Evolutionary conservation across 1,140 invertebrate genomes (phyloP).

Genomic region (Globodera ellingtonae): DNA sequence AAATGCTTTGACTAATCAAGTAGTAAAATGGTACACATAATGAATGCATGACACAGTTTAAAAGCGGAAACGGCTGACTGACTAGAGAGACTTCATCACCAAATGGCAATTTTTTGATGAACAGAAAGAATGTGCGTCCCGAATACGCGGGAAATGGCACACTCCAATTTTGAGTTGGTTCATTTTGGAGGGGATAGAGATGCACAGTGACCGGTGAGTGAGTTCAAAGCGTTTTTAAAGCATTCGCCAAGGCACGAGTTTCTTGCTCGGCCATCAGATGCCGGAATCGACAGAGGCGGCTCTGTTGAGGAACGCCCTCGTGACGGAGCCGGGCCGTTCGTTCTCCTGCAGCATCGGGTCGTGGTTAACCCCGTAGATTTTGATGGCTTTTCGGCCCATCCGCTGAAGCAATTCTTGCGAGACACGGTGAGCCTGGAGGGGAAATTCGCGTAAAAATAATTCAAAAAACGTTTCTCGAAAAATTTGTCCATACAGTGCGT

Average conservation of each 20-base stretch:
- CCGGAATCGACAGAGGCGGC: constrained; percentile 63
- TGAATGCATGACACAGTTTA: too few relatives aligned
- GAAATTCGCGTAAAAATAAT: too few relatives aligned
- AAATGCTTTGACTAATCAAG: too few relatives aligned
- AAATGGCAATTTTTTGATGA: too few relatives aligned
- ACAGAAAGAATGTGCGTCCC: too few relatives aligned
- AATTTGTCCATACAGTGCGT: constrained; percentile 69
- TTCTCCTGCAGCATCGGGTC: constrained; percentile 62
- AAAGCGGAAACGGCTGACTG: too few relatives aligned
- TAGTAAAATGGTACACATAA: background rate
- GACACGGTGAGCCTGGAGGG: constrained; percentile 77
- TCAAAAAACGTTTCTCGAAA: too few relatives aligned
- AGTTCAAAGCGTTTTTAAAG: background rate
- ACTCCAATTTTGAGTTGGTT: too few relatives aligned
- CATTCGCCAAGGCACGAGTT: background rate
- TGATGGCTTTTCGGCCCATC: constrained; percentile 93
- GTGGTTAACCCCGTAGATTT: constrained; percentile 83
- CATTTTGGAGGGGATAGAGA: too few relatives aligned
- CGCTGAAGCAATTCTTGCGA: constrained; percentile 86
- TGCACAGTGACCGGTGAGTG: background rate
- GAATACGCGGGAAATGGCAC: too few relatives aligned
- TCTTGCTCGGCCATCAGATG: constrained; percentile 38
- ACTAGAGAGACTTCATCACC: too few relatives aligned
- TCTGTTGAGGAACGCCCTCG: constrained; percentile 60
- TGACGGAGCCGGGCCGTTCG: constrained; percentile 62